A percentile compares a stretch with the other conserved stretches of the same genome.
Conservation (phyloP, 2,113 vertebrate genomes). For the Hippocampus mohnikei region DNA sequence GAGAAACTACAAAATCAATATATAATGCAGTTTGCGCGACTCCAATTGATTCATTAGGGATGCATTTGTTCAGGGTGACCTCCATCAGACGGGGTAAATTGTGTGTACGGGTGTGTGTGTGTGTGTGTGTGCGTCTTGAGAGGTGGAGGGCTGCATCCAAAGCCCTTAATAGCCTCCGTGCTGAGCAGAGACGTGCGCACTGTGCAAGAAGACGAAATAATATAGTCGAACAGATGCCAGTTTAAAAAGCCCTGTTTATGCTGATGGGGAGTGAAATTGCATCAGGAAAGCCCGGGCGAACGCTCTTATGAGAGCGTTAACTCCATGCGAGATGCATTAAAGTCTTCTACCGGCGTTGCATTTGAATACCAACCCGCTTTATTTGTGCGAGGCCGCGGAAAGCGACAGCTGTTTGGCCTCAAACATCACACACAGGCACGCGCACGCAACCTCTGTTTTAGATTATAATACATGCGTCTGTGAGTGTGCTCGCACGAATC, state of each 20-base stretch:
- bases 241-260: slow-evolving; percentile 28
- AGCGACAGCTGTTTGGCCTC: neutral
- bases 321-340: slow-evolving; percentile 33
- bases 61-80: slow-evolving; percentile 31
- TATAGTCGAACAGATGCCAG: slow-evolving; percentile 16
- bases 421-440: neutral
- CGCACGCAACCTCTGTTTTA: neutral
- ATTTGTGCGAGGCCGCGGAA: neutral
- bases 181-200: slow-evolving; percentile 29
- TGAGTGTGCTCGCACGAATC: slow-evolving; percentile 25
- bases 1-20: slow-evolving; percentile 17
- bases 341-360: slow-evolving; percentile 1
- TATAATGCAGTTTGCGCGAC: slow-evolving; percentile 13
- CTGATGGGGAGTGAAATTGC: neutral
- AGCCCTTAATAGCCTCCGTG: slow-evolving; percentile 26
- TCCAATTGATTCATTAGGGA: slow-evolving; percentile 27
- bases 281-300: neutral
- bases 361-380: neutral
- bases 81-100: slow-evolving; percentile 5
- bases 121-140: neutral
- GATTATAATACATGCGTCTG: neutral
- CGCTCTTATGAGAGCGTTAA: neutral
- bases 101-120: neutral
- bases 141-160: slow-evolving; percentile 9
- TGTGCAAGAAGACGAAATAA: neutral